A percentile compares a stretch with the other conserved stretches of the same genome.
These are phyloP conservation scores for Hemaris fuciformis DNA, from an alignment of 2,888 invertebrate genomes.

Conservation along the genomic window DNA sequence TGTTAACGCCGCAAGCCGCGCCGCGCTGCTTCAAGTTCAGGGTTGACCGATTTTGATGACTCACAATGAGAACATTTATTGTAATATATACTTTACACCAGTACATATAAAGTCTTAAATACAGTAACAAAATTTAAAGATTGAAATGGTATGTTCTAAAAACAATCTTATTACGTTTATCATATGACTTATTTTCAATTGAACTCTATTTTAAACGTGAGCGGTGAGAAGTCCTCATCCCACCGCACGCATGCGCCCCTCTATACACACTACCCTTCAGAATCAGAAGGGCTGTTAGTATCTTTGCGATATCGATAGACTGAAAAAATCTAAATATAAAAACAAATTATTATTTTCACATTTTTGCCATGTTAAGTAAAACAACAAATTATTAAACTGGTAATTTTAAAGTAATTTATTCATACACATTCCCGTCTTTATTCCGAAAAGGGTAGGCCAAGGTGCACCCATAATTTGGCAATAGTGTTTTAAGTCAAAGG, in stretches of 20 bases:
- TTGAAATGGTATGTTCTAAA: not conserved
- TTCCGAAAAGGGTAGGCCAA: too few relatives aligned
- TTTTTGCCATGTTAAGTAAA: too few relatives aligned
- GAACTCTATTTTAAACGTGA: not conserved
- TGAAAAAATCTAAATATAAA: too few relatives aligned
- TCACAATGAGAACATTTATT: not conserved
- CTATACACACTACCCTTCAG: not conserved
- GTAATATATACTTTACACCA: not conserved
- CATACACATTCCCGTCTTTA: too few relatives aligned
- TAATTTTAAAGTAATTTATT: too few relatives aligned
- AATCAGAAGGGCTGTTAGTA: not conserved
- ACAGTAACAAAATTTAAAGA: not conserved
- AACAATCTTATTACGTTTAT: not conserved
- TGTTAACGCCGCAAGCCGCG: not conserved
- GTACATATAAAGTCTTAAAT: not conserved
- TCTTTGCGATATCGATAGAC: not conserved
- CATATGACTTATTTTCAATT: not conserved
- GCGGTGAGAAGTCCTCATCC: not conserved
- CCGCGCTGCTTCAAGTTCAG: constrained; percentile 6
- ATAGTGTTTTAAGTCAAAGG: too few relatives aligned
- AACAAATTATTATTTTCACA: too few relatives aligned
- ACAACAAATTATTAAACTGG: too few relatives aligned
- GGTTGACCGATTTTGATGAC: constrained; percentile 12
- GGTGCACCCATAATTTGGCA: too few relatives aligned
- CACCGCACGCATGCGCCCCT: constrained; percentile 5